Evolutionary conservation across 2,888 invertebrate species (phyloP), one percentile per base, ranked within the genome.

Genomic region (Agriopis aurantiaria): DNA sequence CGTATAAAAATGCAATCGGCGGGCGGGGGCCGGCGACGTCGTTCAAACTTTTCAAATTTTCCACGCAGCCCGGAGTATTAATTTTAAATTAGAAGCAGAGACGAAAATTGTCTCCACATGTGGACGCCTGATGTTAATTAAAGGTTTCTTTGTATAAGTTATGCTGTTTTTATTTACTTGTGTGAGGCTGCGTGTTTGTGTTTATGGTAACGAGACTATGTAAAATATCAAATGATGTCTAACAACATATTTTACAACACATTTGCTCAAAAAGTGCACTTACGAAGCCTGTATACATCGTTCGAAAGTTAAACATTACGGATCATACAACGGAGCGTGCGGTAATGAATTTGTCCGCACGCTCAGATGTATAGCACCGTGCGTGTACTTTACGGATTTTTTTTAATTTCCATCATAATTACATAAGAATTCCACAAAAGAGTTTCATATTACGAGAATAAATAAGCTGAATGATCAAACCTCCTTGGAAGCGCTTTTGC

Each of bases 11-110:
- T 92, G 91, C 92, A 91, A 91, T 91, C 89, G 90, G 82, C 88
- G 88, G 83, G 86, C 88, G 83, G 80, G 86, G 87, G 87, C 88
- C 84, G 85, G 79, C 86, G 87, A 84, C 85, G 88, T 90, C 92
- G 91, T 92, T 90, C 81, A 91, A 93, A 93, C 93, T 94, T 94
- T 93, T 93, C 89, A 92, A 92, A 93, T 94, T 92, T 93, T 89
- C 93, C 87, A 88, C 88, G 85, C 86, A 84, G 86, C 85, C 85
- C 82, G 83, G 85, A 84, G 88, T 89, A 91, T 92, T 91, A 89
- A 91, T 92, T 92, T 91, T 91, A 91, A 91, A 92, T 91, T 90
- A 88, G 87, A 89, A 77, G 78, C 84, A 78, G 84, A 87, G 84
- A 86, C 85, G 84, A 88, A 88, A 89, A 88, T 89, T 88, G 85